Evolutionary conservation across 2,888 invertebrate species (phyloP), one percentile per base, ranked within the genome.

Genomic region (Matsumyia berberina): DNA sequence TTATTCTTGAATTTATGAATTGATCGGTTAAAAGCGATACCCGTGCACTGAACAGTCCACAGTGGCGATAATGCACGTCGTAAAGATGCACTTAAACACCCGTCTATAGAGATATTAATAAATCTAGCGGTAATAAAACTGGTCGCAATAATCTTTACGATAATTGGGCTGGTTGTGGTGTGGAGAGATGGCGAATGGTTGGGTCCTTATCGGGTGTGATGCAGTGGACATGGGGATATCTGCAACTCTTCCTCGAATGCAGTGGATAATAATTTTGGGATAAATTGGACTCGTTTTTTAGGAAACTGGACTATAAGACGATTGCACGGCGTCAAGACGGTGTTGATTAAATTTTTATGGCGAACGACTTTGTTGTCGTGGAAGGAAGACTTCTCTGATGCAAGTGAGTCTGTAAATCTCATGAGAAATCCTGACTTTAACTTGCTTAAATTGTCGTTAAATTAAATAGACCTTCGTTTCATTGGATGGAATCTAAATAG

Each of bases 61-160:
- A 39, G 79, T 83, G 83, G 79, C 73, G 73, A 74, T 79, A 83
- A 79, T 74, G 51, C 58, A 57, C n/a, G 73, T 69, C 83, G 64
- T 79, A 69, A 83, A 79, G 73, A 83, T 64, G 78, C 79, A 83
- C 73, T 74, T 83, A 79, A 83, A 79, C 83, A 74, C 79, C 69
- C 78, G 73, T 78, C 73, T 55, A 72, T 83, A 51, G 64, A 83
- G 60, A 79, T 74, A 74, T 73, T 69, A 53, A 69, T 79, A 79
- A 83, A 83, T 83, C 62, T 62, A n/a, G 5, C 17, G 9, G 51
- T 51, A 77, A 19, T 70, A 39, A 72, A 82, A 83, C 73, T 55
- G 79, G 83, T 69, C 69, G 42, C 79, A 67, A 79, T 78, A 55
- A 67, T 83, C 53, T 73, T 57, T 9, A 78, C 67, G 72, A 78